Conservation (phyloP, 37 sponge, comb jelly and placozoan genomes). For the Ephydatia muelleri region DNA sequence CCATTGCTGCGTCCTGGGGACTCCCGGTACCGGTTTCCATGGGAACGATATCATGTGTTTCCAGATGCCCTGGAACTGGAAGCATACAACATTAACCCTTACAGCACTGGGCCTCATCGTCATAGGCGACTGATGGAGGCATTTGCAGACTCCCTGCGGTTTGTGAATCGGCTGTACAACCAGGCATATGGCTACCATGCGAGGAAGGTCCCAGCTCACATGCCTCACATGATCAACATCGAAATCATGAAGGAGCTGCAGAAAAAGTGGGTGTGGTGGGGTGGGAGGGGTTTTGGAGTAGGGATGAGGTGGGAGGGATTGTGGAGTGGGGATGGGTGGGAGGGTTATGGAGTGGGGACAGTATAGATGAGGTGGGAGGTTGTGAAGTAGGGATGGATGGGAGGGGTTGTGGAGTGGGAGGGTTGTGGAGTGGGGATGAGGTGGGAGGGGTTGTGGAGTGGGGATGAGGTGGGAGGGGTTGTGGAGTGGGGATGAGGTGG, state of each 20-base stretch:
- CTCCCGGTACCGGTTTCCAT: constrained; percentile 42
- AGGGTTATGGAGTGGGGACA: no score
- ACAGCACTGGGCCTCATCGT: constrained; percentile 6
- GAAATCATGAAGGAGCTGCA: constrained; percentile 52
- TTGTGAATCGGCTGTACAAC: constrained; percentile 86
- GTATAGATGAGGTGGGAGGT: no score
- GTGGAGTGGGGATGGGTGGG: background rate
- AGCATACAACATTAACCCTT: no score
- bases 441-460: no score
- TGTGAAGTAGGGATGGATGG: no score
- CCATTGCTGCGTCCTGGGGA: constrained; percentile 5
- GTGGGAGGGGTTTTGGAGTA: no score
- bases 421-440: no score
- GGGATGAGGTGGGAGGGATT: background rate
- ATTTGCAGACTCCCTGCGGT: constrained; percentile 91
- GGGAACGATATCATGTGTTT: constrained; percentile 45
- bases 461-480: no score
- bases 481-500: no score
- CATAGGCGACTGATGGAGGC: constrained; percentile 89
- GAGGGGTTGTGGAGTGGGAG: no score
- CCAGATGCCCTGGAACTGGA: constrained; percentile 6
- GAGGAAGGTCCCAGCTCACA: constrained; percentile 96
- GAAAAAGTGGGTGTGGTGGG: constrained; percentile 9
- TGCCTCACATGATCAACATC: constrained; percentile 94
- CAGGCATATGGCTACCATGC: constrained; percentile 71